These are phyloP conservation scores for Tympanoctomys barrerae DNA, from an alignment of 2,797 vertebrate genomes.

Conservation along the genomic window DNA sequence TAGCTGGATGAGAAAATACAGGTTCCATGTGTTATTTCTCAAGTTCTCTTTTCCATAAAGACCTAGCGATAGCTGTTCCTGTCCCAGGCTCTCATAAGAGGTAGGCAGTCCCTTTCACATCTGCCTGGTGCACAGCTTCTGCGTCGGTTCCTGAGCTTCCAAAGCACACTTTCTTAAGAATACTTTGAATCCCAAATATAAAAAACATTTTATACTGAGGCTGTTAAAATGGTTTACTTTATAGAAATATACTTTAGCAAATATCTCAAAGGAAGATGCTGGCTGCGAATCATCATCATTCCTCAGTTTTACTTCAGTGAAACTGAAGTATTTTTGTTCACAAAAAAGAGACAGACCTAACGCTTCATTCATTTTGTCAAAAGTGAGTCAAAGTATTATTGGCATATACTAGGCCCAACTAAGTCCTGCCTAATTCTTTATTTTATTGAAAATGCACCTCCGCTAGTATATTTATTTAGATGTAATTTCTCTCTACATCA, in stretches of 20 bases:
- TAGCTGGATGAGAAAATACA: not conserved
- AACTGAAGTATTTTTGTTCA: constrained; percentile 32
- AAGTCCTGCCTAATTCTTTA: not conserved
- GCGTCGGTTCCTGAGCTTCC: not conserved
- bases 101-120: not conserved
- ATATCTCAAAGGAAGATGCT: not conserved
- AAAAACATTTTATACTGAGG: not conserved
- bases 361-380: constrained; percentile 10
- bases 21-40: not conserved
- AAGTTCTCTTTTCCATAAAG: not conserved
- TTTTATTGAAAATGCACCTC: constrained; percentile 77
- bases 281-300: not conserved
- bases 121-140: not conserved
- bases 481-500: not conserved
- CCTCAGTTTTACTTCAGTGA: constrained; percentile 17
- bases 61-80: not conserved
- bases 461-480: constrained; percentile 63
- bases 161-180: not conserved
- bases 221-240: constrained; percentile 1
- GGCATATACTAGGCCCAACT: not conserved
- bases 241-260: not conserved
- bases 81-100: not conserved
- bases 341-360: not conserved
- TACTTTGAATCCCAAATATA: not conserved
- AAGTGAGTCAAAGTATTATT: constrained; percentile 45